Base-by-base conservation (phyloP, 2,888 invertebrate species). In the Cataglyphis albicans region DNA sequence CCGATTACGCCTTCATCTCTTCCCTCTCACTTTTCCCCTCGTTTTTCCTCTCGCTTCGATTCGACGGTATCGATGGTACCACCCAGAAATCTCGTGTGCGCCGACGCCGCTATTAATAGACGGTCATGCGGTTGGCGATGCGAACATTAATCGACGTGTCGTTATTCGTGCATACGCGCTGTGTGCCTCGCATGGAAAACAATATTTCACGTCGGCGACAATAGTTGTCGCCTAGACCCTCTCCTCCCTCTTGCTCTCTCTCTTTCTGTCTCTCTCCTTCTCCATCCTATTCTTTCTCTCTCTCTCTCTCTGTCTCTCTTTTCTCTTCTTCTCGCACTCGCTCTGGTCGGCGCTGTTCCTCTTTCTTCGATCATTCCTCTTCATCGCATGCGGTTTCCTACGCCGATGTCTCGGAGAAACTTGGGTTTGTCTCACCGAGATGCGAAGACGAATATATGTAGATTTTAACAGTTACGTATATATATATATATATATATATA, bases 151-250 rank as follows among this genome's bases (percentile, higher is more conserved):
- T 92, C 92, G 92, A 89, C 91, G 91, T 90, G 92, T 91, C 90
- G 91, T 92, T 92, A 92, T 91, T 91, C 90, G 91, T 90, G 90
- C 91, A 91, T 88, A 90, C 87, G 88, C 88, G 87, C 86, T 91
- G 89, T 92, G 92, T 92, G 92, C 91, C 90, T 87, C 88, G 92
- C 92, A 92, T 92, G 90, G 92, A 91, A 89, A 92, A 92, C 91
- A 88, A 92, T 92, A 92, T 92, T 92, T 92, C 89, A 92, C 89
- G 85, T 88, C 73, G 84, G 89, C 87, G 90, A 92, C 92, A 92
- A 92, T 92, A 90, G 89, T 87, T 84, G 88, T 87, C 87, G 87
- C 82, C 86, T 84, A 81, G 74, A 73, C 82, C 65, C 65, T 38
- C 70, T 75, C 68, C 84, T 64, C 75, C 64, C 10, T 76, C 61